Evolutionary conservation across 2,113 vertebrate genomes (phyloP), one percentile per base, ranked within the genome.

Genomic region (Polypterus senegalus): DNA sequence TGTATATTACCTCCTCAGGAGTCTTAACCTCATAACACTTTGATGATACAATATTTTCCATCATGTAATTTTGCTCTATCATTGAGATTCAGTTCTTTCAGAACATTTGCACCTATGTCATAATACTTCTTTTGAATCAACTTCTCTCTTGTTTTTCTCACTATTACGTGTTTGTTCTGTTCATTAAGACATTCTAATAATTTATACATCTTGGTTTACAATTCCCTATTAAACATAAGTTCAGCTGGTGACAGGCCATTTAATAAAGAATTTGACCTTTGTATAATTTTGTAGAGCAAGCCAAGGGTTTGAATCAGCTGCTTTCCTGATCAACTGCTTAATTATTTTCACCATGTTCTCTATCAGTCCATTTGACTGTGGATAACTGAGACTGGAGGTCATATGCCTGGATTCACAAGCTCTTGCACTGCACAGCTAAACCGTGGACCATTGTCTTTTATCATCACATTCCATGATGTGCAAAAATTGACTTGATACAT

Each of bases 41-140:
- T 27, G 54, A 55, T 56, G 62, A 54, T 48, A 57, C 61, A 56
- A 48, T 8, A 57, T 48, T 63, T 55, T 1, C 62, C 62, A 63
- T 63, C 46, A 47, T 57, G 62, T 47, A 63, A 49, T 56, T 47
- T 62, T 11, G 47, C 61, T 5, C 47, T 11, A 49, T 53, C 60
- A 52, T 51, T 51, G 43, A 5, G 6, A 7, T n/a, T 11, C 9
- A 61, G 60, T n/a, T 47, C 11, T 11, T 43, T 62, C 9, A 54
- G 11, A 10, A 9, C 6, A n/a, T 54, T 56, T 10, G 49, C 9
- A 4, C 62, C 54, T 55, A 46, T 57, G 10, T 63, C 54, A 57
- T 57, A 57, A 48, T 27, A 63, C 44, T 9, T 56, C 46, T 46
- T 63, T 27, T 57, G 55, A 43, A 27, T 7, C 7, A 46, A 43